These are phyloP conservation scores for Erpetoichthys calabaricus DNA, from an alignment of 2,797 vertebrate genomes.

Conservation along the genomic window DNA sequence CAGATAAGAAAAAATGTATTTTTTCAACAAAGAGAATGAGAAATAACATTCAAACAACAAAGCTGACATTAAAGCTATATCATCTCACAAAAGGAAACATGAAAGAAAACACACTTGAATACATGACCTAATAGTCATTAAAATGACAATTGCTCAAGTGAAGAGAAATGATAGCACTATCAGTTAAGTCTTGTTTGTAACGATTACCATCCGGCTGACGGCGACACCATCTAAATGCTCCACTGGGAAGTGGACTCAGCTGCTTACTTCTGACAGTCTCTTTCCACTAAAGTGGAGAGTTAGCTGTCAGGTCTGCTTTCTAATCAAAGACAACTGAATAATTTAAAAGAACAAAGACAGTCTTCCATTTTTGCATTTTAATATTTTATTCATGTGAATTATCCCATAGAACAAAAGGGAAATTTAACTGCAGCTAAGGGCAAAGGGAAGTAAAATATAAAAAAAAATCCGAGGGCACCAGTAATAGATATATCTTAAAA, in stretches of 20 bases:
- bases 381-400: background rate
- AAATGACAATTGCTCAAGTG: no score
- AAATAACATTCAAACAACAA: constrained; percentile 1
- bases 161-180: background rate
- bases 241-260: background rate
- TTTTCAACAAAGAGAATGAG: background rate
- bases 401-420: background rate
- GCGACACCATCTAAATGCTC: background rate
- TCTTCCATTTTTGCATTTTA: background rate
- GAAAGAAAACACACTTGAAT: no score
- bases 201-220: background rate
- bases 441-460: no score
- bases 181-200: background rate
- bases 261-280: background rate
- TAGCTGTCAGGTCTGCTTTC: background rate
- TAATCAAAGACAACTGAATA: background rate
- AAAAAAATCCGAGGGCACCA: no score
- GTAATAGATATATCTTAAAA: no score
- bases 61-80: background rate
- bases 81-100: no score
- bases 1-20: background rate
- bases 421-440: background rate
- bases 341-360: constrained; percentile 1
- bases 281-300: background rate
- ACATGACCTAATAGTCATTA: no score